phyloP scores from a whole-genome alignment of 2,888 invertebrate genomes.

The Opisthograptis luteolata region DNA sequence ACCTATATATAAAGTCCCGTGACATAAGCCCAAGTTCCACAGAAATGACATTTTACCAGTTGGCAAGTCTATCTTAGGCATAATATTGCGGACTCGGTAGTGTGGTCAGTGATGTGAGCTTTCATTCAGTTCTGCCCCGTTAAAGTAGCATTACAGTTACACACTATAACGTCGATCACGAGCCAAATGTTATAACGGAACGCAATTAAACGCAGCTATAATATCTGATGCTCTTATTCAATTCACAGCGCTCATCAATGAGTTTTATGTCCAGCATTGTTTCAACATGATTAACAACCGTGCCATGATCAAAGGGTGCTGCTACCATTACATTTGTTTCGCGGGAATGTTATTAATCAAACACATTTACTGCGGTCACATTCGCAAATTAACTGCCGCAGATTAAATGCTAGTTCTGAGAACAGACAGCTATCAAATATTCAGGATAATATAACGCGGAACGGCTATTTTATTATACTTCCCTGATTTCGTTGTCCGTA shows the following conservation, averaged over 20 bases:
- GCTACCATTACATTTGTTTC: constrained; percentile 72
- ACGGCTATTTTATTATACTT: constrained; percentile 62
- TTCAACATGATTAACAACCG: constrained; percentile 65
- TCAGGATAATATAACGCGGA: constrained; percentile 69
- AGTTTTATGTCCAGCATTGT: constrained; percentile 53
- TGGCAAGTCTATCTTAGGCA: no score
- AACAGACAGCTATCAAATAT: constrained; percentile 79
- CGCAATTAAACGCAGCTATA: constrained; percentile 29
- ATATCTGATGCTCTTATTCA: constrained; percentile 52
- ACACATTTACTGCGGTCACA: constrained; percentile 77
- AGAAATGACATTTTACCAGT: no score
- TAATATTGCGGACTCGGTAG: no score
- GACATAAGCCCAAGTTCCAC: no score
- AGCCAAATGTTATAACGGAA: constrained; percentile 38
- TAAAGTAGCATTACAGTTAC: no score
- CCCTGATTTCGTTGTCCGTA: constrained; percentile 58
- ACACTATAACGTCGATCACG: constrained; percentile 31
- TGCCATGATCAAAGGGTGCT: constrained; percentile 69
- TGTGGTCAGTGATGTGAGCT: no score
- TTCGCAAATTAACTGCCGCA: constrained; percentile 69
- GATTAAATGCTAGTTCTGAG: constrained; percentile 74
- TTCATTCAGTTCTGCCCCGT: no score
- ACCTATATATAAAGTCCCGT: no score
- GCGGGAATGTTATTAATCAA: constrained; percentile 79
- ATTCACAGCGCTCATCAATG: constrained; percentile 56